A percentile compares a stretch with the other conserved stretches of the same genome.
phyloP scores from a whole-genome alignment of 2,113 vertebrate species.

The Callocephalon fimbriatum region DNA sequence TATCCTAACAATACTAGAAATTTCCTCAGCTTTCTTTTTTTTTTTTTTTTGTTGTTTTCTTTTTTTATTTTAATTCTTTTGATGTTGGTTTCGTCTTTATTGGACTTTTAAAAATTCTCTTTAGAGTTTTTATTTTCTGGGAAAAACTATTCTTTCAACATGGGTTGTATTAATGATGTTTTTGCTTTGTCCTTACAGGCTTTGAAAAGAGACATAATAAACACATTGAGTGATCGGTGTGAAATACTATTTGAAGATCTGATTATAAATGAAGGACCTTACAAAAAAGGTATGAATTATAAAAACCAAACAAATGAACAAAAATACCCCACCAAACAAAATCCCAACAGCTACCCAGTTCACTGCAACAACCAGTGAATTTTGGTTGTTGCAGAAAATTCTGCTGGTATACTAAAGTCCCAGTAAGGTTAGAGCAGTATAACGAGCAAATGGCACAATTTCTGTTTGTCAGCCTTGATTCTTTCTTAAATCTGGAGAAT shows the following conservation, averaged over 20 bases:
- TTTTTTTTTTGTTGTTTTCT: not conserved
- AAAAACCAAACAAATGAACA: not conserved
- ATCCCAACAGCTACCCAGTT: not conserved
- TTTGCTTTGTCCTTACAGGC: constrained; percentile 74
- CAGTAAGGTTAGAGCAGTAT: not conserved
- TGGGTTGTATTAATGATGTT: not conserved
- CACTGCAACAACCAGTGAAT: not conserved
- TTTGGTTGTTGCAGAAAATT: not conserved
- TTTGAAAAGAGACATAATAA: constrained; percentile 91
- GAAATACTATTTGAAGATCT: constrained; percentile 93
- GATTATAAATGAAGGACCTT: constrained; percentile 77
- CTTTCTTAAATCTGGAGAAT: not conserved
- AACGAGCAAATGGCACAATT: not conserved
- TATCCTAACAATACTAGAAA: not conserved
- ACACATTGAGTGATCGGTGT: constrained; percentile 87
- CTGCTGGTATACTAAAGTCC: not conserved
- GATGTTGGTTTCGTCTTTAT: not conserved
- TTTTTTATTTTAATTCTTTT: not conserved
- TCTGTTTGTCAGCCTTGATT: not conserved
- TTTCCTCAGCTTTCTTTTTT: not conserved
- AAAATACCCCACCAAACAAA: not conserved
- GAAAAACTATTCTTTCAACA: not conserved
- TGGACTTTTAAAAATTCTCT: not conserved
- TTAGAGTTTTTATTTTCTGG: not conserved
- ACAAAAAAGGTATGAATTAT: constrained; percentile 67